Percentiles rank a stretch among this genome's conserved stretches.
These are phyloP conservation scores for Leistus spinibarbis DNA, from an alignment of 2,888 invertebrate genomes.

Conservation along the genomic window DNA sequence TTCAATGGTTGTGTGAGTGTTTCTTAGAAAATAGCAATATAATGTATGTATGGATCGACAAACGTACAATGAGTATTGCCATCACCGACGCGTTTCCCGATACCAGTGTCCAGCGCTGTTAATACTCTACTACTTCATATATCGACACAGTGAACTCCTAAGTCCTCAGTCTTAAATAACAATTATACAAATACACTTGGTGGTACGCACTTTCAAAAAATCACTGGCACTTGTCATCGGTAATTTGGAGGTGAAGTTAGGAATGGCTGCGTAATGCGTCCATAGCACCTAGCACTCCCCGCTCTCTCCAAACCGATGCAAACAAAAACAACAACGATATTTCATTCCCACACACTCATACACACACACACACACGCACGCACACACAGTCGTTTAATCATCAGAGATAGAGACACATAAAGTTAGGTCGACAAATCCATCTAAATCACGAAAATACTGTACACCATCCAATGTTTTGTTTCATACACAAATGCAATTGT, in stretches of 20 bases:
- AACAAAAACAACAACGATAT: not conserved
- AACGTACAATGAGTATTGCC: not conserved
- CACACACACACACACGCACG: not conserved
- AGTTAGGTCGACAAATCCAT: slow-evolving; percentile 16
- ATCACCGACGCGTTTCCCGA: not conserved
- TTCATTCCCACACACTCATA: not conserved
- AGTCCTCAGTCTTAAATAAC: slow-evolving; percentile 34
- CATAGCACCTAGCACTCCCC: not conserved
- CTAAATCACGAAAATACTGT: slow-evolving; percentile 29
- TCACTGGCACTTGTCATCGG: not conserved
- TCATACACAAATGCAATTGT: slow-evolving; percentile 18
- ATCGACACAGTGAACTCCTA: slow-evolving; percentile 39
- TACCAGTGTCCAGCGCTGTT: slow-evolving; percentile 29
- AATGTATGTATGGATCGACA: not conserved
- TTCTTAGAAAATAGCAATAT: not conserved
- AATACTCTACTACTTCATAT: slow-evolving; percentile 40
- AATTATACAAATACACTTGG: slow-evolving; percentile 31
- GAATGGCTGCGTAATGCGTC: not conserved
- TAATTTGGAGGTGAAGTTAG: not conserved
- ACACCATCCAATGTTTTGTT: slow-evolving; percentile 11
- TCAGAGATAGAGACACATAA: slow-evolving; percentile 7
- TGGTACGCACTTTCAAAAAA: slow-evolving; percentile 3
- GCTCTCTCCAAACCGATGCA: not conserved
- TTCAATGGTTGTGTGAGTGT: not conserved
- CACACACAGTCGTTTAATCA: not conserved